Conservation (phyloP, 1,140 invertebrate species). For the Antheraea pernyi region DNA sequence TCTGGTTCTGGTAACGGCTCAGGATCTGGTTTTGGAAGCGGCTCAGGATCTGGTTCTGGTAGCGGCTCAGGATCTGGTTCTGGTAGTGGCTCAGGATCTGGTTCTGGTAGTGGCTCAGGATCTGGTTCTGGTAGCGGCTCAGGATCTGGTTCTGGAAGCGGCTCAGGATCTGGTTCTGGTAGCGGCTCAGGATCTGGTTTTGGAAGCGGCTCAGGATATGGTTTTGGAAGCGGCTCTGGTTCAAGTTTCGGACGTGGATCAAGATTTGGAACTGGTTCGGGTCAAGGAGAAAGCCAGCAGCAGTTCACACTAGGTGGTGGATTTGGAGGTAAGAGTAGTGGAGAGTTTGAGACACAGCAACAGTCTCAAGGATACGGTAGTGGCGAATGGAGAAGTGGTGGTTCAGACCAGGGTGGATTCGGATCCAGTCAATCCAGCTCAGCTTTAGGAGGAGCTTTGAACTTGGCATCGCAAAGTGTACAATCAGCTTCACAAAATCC, state of each 20-base stretch:
- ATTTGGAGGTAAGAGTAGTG: conserved; percentile 1
- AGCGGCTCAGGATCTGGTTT: neutral
- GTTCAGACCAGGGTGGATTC: neutral
- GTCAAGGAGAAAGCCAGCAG: neutral
- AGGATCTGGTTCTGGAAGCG: conserved; percentile 1
- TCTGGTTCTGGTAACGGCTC: neutral
- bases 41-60: conserved; percentile 6
- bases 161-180: neutral
- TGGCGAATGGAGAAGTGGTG: conserved; percentile 20
- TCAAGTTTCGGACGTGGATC: conserved; percentile 12
- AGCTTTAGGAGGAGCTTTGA: conserved; percentile 47
- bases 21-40: neutral
- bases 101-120: conserved; percentile 8
- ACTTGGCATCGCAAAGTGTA: conserved; percentile 55
- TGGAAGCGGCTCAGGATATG: conserved; percentile 5
- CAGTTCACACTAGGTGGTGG: neutral
- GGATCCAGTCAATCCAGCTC: neutral
- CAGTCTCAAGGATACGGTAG: neutral
- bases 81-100: conserved; percentile 19
- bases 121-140: conserved; percentile 10
- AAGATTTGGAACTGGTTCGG: conserved; percentile 9
- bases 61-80: conserved; percentile 1
- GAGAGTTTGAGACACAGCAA: neutral
- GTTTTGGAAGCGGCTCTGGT: conserved; percentile 1
- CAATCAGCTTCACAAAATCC: conserved; percentile 35